Evolutionary conservation across 2,888 invertebrate species (phyloP).

Genomic region (Pteria penguin): DNA sequence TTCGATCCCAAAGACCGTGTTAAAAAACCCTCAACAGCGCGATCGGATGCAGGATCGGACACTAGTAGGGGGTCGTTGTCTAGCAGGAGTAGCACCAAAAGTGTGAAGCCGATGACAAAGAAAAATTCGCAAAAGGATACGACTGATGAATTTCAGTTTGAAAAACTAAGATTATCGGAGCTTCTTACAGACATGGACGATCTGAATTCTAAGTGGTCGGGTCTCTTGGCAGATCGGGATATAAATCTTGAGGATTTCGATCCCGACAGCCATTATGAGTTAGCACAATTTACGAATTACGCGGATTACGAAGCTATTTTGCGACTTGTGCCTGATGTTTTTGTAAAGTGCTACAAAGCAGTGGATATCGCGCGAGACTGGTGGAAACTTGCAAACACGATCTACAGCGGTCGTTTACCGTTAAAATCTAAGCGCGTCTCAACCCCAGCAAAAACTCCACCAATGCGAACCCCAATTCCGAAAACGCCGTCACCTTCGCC

Average conservation of each 20-base stretch:
- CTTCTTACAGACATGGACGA: conserved; percentile 63
- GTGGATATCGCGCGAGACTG: conserved; percentile 73
- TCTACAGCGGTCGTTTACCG: conserved; percentile 54
- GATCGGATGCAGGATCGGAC: neutral
- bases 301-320: conserved; percentile 66
- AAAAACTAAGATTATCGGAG: conserved; percentile 24
- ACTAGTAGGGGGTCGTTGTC: neutral
- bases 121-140: neutral
- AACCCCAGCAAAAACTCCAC: neutral
- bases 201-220: conserved; percentile 68
- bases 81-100: neutral
- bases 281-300: conserved; percentile 63
- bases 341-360: conserved; percentile 74
- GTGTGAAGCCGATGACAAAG: neutral
- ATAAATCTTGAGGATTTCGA: conserved; percentile 67
- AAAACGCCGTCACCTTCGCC: conserved; percentile 1
- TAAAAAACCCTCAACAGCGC: neutral
- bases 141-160: neutral
- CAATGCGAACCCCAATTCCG: neutral
- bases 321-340: conserved; percentile 73
- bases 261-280: conserved; percentile 71
- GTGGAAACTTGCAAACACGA: conserved; percentile 62
- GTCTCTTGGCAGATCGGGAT: conserved; percentile 62
- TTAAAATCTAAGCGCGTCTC: conserved; percentile 25
- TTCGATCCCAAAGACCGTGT: conserved; percentile 56